Evolutionary conservation across 2,888 invertebrate genomes (phyloP).

Genomic region (Amitus sp.): DNA sequence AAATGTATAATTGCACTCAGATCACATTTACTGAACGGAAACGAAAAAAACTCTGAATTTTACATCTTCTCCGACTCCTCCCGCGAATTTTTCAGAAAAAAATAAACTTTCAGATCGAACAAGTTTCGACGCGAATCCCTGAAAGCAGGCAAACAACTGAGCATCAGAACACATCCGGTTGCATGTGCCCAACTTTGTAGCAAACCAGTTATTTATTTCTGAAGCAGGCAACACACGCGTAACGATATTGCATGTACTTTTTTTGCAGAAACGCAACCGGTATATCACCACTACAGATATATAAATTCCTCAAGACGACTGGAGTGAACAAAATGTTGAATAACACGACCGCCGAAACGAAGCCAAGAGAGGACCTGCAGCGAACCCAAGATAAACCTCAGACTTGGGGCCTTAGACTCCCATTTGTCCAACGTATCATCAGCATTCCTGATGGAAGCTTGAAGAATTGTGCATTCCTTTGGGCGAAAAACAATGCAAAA

Average conservation of each 20-base stretch:
- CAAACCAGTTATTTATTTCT: conserved; percentile 30
- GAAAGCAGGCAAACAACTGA: conserved; percentile 30
- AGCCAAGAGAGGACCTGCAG: neutral
- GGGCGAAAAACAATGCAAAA: too few species aligned
- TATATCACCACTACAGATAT: conserved; percentile 16
- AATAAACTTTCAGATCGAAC: neutral
- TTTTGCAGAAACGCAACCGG: conserved; percentile 16
- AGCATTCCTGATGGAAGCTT: too few species aligned
- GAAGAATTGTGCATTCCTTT: too few species aligned
- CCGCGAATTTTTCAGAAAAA: neutral
- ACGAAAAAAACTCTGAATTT: neutral
- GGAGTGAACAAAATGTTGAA: conserved; percentile 18
- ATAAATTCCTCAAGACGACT: conserved; percentile 16
- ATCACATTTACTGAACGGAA: too few species aligned
- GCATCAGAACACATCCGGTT: conserved; percentile 27
- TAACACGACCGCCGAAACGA: conserved; percentile 18
- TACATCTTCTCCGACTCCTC: neutral
- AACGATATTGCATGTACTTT: conserved; percentile 23
- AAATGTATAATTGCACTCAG: too few species aligned
- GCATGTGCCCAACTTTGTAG: conserved; percentile 15
- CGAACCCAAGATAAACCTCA: too few species aligned
- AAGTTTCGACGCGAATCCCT: conserved; percentile 28
- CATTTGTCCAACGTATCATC: too few species aligned
- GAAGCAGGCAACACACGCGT: conserved; percentile 14
- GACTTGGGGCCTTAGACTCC: too few species aligned